Evolutionary conservation across 2,113 vertebrate genomes (phyloP).

Genomic region (Myotis lucifugus): DNA sequence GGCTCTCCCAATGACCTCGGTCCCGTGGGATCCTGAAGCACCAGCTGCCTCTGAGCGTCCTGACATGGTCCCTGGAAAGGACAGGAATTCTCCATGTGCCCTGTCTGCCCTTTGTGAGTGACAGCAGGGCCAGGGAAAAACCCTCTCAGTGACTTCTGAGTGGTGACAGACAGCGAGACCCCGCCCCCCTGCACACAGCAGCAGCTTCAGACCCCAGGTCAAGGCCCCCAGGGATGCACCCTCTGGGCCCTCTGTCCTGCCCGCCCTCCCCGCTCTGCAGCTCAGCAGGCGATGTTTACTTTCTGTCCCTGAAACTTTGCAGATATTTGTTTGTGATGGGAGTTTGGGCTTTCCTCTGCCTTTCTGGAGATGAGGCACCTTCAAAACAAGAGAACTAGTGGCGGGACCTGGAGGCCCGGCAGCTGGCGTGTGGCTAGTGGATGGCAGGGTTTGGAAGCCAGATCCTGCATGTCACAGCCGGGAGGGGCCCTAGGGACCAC

Average conservation of each 20-base stretch:
- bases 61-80: neutral
- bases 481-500: neutral
- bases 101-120: neutral
- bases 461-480: neutral
- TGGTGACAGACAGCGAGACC: neutral
- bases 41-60: neutral
- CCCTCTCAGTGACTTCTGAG: neutral
- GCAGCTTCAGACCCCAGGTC: neutral
- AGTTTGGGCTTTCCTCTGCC: neutral
- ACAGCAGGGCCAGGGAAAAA: neutral
- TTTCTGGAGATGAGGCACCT: neutral
- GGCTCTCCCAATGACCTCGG: neutral
- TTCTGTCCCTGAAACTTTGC: neutral
- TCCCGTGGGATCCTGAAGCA: neutral
- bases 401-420: rapidly evolving
- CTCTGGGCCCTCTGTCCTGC: neutral
- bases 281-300: neutral
- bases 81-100: neutral
- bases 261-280: neutral
- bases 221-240: neutral
- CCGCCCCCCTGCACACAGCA: too few relatives aligned
- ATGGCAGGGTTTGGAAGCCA: neutral
- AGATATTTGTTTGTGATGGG: neutral
- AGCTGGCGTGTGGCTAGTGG: neutral
- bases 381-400: neutral